phyloP scores from a whole-genome alignment of 1,140 invertebrate species.

The Sarcophaga bullata region DNA sequence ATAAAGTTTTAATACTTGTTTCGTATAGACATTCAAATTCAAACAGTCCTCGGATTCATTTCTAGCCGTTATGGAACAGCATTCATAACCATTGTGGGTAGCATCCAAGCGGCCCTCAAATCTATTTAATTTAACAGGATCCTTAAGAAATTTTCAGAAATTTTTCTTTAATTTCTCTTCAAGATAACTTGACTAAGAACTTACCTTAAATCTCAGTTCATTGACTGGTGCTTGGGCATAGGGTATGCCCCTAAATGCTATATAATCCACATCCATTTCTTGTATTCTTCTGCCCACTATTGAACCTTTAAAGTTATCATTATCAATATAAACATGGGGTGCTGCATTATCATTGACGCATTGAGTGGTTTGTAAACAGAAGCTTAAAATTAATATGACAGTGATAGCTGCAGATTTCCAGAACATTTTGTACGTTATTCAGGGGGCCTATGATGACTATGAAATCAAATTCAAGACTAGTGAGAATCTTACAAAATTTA shows the following conservation, averaged over 20 bases:
- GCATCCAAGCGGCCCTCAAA: constrained; percentile 57
- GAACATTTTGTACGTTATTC: too few species aligned
- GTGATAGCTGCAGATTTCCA: too few species aligned
- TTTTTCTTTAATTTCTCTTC: neutral
- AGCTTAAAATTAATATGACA: too few species aligned
- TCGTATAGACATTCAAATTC: constrained; percentile 73
- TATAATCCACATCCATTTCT: constrained; percentile 62
- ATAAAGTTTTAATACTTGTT: constrained; percentile 53
- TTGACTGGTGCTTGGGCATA: constrained; percentile 70
- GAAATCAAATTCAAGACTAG: too few species aligned
- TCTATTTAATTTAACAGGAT: constrained; percentile 41
- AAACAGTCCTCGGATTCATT: constrained; percentile 74
- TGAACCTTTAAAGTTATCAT: constrained; percentile 25
- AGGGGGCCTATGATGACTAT: too few species aligned
- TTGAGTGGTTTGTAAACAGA: too few species aligned
- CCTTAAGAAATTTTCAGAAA: constrained; percentile 30
- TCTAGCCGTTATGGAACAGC: constrained; percentile 49
- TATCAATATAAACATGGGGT: constrained; percentile 1
- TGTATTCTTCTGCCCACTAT: neutral
- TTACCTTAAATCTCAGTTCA: constrained; percentile 59
- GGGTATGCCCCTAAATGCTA: constrained; percentile 73
- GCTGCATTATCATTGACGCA: neutral
- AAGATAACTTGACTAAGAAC: neutral
- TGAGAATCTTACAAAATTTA: too few species aligned
- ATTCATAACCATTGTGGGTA: constrained; percentile 62